Evolutionary conservation across 2,888 invertebrate species (phyloP), one percentile per base, ranked within the genome.

Genomic region (Melanostoma mellinum): DNA sequence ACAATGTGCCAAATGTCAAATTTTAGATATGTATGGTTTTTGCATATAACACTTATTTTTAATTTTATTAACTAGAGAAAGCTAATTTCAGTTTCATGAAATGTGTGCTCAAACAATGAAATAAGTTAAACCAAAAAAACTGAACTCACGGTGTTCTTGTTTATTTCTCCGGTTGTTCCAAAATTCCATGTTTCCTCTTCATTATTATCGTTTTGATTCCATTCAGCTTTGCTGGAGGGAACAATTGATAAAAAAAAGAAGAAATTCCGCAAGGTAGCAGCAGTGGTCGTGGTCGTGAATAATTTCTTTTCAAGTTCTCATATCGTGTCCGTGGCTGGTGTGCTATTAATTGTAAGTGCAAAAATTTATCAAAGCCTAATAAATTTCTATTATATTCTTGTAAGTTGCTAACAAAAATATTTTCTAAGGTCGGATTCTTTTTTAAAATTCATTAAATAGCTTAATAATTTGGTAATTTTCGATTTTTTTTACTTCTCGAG

Each of bases 321-420:
- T 73, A 63, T 78, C 73, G 82, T 82, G 78, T 74, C 78, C 73
- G 73, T 78, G 82, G 68, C 40, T 82, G 73, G 55, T 68, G 63
- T 68, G 77, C 63, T 78, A 78, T 78, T 73, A 82, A 65, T 58
- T 65, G 78, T 78, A 82, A 82, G 82, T 78, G 6, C 6, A 35
- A 42, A 81, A 76, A 48, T 61, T 61, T 3, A 8, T 44, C 20
- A 55, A 58, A 55, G 42, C 42, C 8, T 42, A 32, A 38, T 5
- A 36, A 46, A 71, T 48, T 48, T 55, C 60, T 48, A 56, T 36
- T 5, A 71, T 20, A 36, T 48, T 35, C 10, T 40, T 32, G 35
- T 67, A 36, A 60, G 10, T 20, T 73, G 6, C 10, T 20, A 3
- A 0, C 20, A 30, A 78, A 48, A 46, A 6, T 20, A 33, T 38